These are phyloP conservation scores for Isurus oxyrinchus DNA, from an alignment of 2,113 vertebrate genomes.

Conservation along the genomic window DNA sequence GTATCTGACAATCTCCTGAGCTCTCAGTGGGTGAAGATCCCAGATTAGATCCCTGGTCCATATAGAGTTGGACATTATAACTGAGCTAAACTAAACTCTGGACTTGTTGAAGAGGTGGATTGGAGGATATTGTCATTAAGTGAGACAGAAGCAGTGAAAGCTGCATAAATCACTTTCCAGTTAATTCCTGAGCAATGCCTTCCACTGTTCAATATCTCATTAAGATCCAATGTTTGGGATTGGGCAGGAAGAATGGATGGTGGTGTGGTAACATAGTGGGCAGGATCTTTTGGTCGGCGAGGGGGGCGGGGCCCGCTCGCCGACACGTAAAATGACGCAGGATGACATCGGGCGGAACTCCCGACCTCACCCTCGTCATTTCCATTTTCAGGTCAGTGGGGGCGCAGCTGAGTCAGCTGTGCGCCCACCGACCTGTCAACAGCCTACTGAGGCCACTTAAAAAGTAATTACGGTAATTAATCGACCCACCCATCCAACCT, in stretches of 20 bases:
- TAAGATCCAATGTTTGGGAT: background rate
- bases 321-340: no score
- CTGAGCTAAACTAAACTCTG: background rate
- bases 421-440: no score
- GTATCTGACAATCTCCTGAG: background rate
- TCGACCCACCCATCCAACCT: no score
- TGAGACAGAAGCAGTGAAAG: background rate
- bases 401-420: no score
- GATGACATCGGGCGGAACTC: no score
- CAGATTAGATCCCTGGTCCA: background rate
- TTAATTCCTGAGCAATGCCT: background rate
- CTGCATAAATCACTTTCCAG: background rate
- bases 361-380: no score
- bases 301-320: no score
- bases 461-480: no score
- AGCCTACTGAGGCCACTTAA: no score
- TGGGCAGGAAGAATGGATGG: background rate
- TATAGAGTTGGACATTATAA: background rate
- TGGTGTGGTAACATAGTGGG: no score
- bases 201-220: background rate
- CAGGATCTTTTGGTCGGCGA: no score
- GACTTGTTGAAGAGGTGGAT: background rate
- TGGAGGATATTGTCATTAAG: background rate
- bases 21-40: background rate
- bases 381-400: no score